Percentiles rank a stretch among this genome's conserved stretches.
These are phyloP conservation scores for Fistularia tabacaria DNA, from an alignment of 2,797 vertebrate genomes.

Conservation along the genomic window DNA sequence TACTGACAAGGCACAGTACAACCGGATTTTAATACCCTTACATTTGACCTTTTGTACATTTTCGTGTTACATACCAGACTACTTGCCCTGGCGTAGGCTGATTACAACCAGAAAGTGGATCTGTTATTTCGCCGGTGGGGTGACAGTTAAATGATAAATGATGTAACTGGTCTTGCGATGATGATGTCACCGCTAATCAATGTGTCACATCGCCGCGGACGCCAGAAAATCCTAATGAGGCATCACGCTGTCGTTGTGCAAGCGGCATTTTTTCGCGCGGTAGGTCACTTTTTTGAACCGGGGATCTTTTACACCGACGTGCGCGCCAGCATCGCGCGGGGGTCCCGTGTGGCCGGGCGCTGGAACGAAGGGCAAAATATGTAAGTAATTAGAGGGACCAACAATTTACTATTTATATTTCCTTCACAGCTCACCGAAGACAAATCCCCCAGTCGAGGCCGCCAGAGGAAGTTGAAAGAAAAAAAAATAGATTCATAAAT, in stretches of 20 bases:
- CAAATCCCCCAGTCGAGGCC: constrained; percentile 20
- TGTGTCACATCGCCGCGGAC: constrained; percentile 40
- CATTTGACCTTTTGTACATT: constrained; percentile 41
- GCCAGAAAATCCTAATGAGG: constrained; percentile 49
- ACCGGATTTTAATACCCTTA: constrained; percentile 30
- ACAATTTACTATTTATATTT: constrained; percentile 59
- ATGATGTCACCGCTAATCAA: constrained; percentile 47
- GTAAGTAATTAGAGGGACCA: constrained; percentile 58
- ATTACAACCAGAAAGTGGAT: constrained; percentile 41
- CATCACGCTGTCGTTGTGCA: constrained; percentile 44
- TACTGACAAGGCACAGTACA: constrained; percentile 10
- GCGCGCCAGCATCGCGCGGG: constrained; percentile 6
- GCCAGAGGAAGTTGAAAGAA: neutral
- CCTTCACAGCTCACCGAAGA: constrained; percentile 47
- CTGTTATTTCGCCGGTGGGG: constrained; percentile 20
- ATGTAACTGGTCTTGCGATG: constrained; percentile 24
- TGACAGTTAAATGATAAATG: constrained; percentile 28
- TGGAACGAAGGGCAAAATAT: constrained; percentile 45
- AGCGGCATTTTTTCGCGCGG: constrained; percentile 51
- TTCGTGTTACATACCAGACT: constrained; percentile 9
- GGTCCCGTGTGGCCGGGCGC: constrained; percentile 28
- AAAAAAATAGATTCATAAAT: constrained; percentile 14
- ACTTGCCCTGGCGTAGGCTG: constrained; percentile 22
- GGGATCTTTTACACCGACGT: constrained; percentile 6
- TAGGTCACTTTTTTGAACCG: constrained; percentile 47